A percentile compares a stretch with the other conserved stretches of the same genome.
phyloP scores from a whole-genome alignment of 2,113 vertebrate species.

The Tyto alba region DNA sequence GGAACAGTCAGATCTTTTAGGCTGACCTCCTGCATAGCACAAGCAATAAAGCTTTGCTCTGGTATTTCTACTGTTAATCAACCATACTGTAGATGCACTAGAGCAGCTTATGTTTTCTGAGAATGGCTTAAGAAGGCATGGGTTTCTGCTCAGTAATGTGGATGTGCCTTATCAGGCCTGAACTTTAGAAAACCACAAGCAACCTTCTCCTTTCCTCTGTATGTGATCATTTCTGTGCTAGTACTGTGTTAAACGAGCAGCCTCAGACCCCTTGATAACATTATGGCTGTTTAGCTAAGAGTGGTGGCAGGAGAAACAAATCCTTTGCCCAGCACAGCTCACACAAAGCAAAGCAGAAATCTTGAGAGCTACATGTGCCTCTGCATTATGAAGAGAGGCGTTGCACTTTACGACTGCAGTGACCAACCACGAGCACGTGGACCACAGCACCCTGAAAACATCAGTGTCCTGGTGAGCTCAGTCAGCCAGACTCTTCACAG shows the following conservation, averaged over 20 bases:
- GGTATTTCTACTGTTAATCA: not conserved
- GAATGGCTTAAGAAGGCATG: not conserved
- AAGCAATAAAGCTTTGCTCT: not conserved
- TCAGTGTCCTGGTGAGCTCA: not conserved
- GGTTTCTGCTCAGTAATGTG: not conserved
- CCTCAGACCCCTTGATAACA: not conserved
- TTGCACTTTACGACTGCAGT: not conserved
- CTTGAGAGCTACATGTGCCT: not conserved
- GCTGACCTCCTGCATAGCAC: not conserved
- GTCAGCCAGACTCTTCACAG: not conserved
- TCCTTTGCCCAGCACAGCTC: not conserved
- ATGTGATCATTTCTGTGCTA: not conserved
- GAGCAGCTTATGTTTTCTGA: not conserved
- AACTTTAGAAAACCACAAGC: not conserved
- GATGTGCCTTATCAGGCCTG: not conserved
- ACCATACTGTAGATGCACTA: not conserved
- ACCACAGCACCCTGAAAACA: fast-evolving
- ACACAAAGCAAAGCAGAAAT: not conserved
- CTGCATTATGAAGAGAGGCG: not conserved
- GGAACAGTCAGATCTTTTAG: not conserved
- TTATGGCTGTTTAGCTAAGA: not conserved
- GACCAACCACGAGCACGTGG: not conserved
- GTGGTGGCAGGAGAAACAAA: not conserved
- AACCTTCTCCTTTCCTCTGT: not conserved
- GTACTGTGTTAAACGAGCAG: not conserved